A percentile compares a stretch with the other conserved stretches of the same genome.
phyloP scores from a whole-genome alignment of 53 echinoderm and acorn worm species.

The Pentamera pediparva region DNA sequence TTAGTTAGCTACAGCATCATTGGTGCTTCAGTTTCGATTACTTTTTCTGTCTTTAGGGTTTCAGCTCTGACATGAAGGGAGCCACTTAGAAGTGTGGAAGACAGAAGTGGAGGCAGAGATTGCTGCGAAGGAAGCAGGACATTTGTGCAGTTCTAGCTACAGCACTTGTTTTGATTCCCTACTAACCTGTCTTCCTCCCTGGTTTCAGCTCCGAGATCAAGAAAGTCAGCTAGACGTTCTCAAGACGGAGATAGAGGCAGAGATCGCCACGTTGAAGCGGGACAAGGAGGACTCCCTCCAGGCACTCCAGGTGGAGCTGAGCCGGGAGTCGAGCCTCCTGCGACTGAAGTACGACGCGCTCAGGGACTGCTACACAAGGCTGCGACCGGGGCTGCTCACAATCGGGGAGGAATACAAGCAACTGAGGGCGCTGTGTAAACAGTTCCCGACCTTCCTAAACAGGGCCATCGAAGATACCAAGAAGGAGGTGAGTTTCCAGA shows the following conservation, averaged over 20 bases:
- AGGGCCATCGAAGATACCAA: constrained; percentile 86
- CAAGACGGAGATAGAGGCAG: constrained; percentile 44
- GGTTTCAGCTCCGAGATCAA: constrained; percentile 45
- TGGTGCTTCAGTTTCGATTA: too few species aligned
- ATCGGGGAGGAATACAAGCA: constrained; percentile 94
- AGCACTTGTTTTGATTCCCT: too few species aligned
- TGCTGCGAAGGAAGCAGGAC: too few species aligned
- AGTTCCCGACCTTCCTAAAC: constrained; percentile 80
- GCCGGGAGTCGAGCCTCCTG: constrained; percentile 34
- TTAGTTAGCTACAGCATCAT: too few species aligned
- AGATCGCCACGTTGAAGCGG: constrained; percentile 48
- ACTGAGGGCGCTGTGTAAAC: constrained; percentile 69
- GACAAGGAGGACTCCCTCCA: constrained; percentile 49
- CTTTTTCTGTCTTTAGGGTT: too few species aligned
- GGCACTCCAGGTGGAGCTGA: constrained; percentile 29
- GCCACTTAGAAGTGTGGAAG: too few species aligned
- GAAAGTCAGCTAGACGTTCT: constrained; percentile 52
- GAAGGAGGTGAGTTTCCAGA: too few species aligned
- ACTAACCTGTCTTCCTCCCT: neutral
- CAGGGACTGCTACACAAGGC: constrained; percentile 55
- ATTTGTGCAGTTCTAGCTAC: too few species aligned
- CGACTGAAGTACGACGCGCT: constrained; percentile 47
- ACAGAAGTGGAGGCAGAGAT: too few species aligned
- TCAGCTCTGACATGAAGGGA: too few species aligned
- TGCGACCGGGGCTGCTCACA: constrained; percentile 80